Evolutionary conservation across 2,797 vertebrate species (phyloP), one percentile per base, ranked within the genome.

Genomic region (Gephyroberyx darwinii): DNA sequence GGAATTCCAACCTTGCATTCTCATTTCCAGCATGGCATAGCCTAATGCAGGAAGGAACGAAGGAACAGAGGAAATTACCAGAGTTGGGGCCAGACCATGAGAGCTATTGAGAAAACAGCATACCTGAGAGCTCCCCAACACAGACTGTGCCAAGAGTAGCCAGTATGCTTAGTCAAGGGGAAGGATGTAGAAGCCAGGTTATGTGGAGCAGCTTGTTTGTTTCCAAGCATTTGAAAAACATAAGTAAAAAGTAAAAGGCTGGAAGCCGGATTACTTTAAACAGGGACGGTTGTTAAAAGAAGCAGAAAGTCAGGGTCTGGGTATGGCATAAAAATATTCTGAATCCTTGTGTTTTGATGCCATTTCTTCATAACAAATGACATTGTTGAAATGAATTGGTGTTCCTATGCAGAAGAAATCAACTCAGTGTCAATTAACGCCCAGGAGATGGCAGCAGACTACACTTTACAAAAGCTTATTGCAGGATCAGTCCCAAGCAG

Each of bases 391-490:
- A 65, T 35, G 0, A 53, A 74, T 63, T 62, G 35, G 37, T 80
- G 26, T 33, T 47, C 35, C 22, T 48, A 54, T 54, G 37, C 3
- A 10, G 39, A 41, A n/a, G 12, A 63, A 41, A 58, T 26, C 9
- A 62, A 22, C 14, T 51, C 30, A 69, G 63, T 20, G 50, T 39
- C 41, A 58, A 6, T 53, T 67, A 5, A 41, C 1, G 2, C 59
- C 91, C 94, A 92, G 85, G 30, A 93, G 94, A 89, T 91, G 92
- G 90, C 85, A 88, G 90, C 86, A 93, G 33, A 89, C 69, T 73
- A 84, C 86, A 86, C 65, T 71, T 78, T 3, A 88, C 83, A 78
- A 54, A 30, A 33, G 3, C 14, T 2, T 41, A 30, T 33, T 35
- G 13, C 48, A 53, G 37, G 30, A 53, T 59, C 37, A 51, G 19